These are phyloP conservation scores for Trachymyrmex cornetzi DNA, from an alignment of 1,140 invertebrate species.

Conservation along the genomic window DNA sequence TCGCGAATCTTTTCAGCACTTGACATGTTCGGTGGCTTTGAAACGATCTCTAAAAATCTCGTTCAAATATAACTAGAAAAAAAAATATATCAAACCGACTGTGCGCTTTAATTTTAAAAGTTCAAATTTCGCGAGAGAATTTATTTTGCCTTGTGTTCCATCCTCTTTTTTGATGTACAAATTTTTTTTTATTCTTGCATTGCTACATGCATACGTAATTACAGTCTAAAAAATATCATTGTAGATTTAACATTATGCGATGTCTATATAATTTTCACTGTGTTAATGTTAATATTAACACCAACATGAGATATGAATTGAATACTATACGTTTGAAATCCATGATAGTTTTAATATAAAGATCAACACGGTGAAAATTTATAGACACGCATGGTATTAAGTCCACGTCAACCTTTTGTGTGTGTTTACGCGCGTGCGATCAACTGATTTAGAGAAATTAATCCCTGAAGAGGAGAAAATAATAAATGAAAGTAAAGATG, in stretches of 20 bases:
- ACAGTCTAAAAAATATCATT: too few relatives aligned
- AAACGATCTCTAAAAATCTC: neutral
- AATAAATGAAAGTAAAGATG: conserved; percentile 60
- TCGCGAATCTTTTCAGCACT: conserved; percentile 7
- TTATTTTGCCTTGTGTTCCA: neutral
- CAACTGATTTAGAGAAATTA: conserved; percentile 8
- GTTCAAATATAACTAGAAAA: neutral
- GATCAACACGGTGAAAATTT: too few relatives aligned
- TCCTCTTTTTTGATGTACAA: neutral
- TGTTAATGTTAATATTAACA: too few relatives aligned
- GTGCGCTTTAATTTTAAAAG: neutral
- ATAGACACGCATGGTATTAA: too few relatives aligned
- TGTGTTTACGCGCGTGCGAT: neutral
- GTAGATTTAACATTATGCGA: too few relatives aligned
- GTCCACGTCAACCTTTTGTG: too few relatives aligned
- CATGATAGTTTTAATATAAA: too few relatives aligned
- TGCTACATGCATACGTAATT: neutral
- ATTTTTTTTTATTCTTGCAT: neutral
- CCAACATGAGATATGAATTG: too few relatives aligned
- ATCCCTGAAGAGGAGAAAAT: conserved; percentile 39
- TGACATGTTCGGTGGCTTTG: neutral
- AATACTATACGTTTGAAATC: too few relatives aligned
- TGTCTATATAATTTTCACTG: too few relatives aligned
- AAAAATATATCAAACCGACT: neutral
- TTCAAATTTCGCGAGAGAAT: conserved; percentile 11